A percentile compares a stretch with the other conserved stretches of the same genome.
phyloP scores from a whole-genome alignment of 2,113 vertebrate genomes.

The Sander vitreus region DNA sequence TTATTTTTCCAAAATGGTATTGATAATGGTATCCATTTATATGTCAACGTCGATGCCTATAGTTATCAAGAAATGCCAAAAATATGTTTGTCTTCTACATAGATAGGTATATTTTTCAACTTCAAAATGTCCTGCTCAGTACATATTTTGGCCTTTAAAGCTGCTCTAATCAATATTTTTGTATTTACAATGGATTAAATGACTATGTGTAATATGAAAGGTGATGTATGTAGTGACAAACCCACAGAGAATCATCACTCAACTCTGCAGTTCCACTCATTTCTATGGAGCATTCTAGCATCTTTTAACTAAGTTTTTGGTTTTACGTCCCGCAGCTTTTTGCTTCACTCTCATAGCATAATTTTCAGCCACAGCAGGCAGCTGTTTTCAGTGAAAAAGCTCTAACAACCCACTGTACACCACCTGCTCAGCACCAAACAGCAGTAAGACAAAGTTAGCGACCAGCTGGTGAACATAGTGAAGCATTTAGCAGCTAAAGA shows the following conservation, averaged over 20 bases:
- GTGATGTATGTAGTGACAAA: not conserved
- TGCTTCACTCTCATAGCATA: not conserved
- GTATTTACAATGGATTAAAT: not conserved
- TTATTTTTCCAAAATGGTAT: not conserved
- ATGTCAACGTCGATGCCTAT: not conserved
- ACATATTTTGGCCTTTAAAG: not conserved
- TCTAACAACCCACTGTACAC: too few species aligned
- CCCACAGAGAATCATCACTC: not conserved
- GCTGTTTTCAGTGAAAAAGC: too few species aligned
- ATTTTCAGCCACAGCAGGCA: too few species aligned
- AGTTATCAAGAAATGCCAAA: not conserved
- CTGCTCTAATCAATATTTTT: not conserved
- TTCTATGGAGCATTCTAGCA: too few species aligned
- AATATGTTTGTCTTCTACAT: not conserved
- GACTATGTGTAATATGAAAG: not conserved
- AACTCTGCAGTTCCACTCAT: not conserved
- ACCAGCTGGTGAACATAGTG: not conserved
- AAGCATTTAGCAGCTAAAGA: not conserved
- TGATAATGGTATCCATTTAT: not conserved
- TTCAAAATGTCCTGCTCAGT: not conserved
- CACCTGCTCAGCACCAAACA: not conserved
- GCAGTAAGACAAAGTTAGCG: not conserved
- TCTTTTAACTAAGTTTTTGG: not conserved
- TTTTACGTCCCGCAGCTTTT: not conserved
- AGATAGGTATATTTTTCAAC: not conserved